These are phyloP conservation scores for Strigamia maritima DNA, from an alignment of 2,888 invertebrate species.

Conservation along the genomic window DNA sequence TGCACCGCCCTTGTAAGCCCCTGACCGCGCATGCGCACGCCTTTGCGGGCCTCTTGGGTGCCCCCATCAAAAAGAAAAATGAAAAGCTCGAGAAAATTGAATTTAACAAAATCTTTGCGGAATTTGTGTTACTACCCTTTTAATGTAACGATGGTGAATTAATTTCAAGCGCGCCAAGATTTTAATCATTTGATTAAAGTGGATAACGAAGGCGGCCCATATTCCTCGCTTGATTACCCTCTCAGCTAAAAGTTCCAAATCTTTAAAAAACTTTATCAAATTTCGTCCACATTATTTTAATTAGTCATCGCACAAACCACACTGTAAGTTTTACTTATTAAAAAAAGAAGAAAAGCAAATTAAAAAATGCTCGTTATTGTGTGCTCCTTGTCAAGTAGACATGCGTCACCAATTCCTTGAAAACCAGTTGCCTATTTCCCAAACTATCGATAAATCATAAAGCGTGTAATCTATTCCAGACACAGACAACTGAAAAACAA, in stretches of 20 bases:
- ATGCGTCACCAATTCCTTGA: neutral
- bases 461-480: neutral
- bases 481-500: neutral
- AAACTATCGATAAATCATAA: neutral
- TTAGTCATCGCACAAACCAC: neutral
- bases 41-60: neutral
- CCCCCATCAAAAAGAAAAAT: neutral
- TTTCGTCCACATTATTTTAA: neutral
- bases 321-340: too few species aligned
- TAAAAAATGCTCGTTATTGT: too few species aligned
- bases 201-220: neutral
- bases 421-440: neutral
- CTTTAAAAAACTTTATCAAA: neutral
- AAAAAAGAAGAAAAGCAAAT: too few species aligned
- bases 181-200: constrained; percentile 4
- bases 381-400: neutral
- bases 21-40: constrained; percentile 4
- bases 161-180: constrained; percentile 4
- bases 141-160: neutral
- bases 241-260: neutral
- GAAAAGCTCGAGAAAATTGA: constrained; percentile 4
- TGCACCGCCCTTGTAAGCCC: constrained; percentile 4
- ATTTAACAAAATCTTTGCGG: neutral
- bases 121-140: neutral
- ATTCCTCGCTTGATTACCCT: neutral